These are phyloP conservation scores for Poeciliopsis paucimaculata DNA, from an alignment of 2,797 vertebrate genomes.

Conservation along the genomic window DNA sequence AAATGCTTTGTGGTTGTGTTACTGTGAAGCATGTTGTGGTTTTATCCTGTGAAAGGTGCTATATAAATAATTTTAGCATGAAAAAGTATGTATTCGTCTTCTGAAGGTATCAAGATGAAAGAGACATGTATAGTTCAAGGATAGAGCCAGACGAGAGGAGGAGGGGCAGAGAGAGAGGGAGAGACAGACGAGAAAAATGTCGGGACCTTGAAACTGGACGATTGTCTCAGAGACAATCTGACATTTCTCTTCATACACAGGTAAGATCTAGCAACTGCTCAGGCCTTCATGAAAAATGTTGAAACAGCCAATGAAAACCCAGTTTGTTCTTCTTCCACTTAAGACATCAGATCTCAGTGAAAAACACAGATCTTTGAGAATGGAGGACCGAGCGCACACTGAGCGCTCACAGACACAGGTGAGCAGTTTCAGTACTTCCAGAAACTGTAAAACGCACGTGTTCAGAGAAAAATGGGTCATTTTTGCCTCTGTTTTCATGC, in stretches of 20 bases:
- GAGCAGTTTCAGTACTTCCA: constrained; percentile 29
- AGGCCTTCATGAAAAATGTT: not conserved
- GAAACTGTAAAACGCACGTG: constrained; percentile 25
- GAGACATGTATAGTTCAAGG: constrained; percentile 49
- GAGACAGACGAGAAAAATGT: constrained; percentile 75
- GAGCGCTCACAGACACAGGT: constrained; percentile 72
- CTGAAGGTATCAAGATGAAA: constrained; percentile 64
- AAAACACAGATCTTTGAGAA: constrained; percentile 57
- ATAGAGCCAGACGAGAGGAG: constrained; percentile 73
- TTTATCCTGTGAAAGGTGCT: too few relatives aligned
- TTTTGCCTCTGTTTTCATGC: constrained; percentile 41
- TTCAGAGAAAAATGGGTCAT: constrained; percentile 53
- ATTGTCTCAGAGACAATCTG: constrained; percentile 65
- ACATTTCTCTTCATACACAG: constrained; percentile 57
- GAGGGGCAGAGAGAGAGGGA: constrained; percentile 75
- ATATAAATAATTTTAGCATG: not conserved
- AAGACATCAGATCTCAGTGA: constrained; percentile 64
- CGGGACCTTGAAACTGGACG: constrained; percentile 65
- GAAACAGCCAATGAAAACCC: not conserved
- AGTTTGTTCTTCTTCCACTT: constrained; percentile 1
- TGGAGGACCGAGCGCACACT: constrained; percentile 42
- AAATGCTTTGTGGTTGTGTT: too few relatives aligned
- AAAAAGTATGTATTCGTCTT: not conserved
- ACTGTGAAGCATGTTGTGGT: too few relatives aligned
- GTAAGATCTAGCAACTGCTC: constrained; percentile 30